Evolutionary conservation across 2,113 vertebrate genomes (phyloP).

Genomic region (Xenus cinereus): DNA sequence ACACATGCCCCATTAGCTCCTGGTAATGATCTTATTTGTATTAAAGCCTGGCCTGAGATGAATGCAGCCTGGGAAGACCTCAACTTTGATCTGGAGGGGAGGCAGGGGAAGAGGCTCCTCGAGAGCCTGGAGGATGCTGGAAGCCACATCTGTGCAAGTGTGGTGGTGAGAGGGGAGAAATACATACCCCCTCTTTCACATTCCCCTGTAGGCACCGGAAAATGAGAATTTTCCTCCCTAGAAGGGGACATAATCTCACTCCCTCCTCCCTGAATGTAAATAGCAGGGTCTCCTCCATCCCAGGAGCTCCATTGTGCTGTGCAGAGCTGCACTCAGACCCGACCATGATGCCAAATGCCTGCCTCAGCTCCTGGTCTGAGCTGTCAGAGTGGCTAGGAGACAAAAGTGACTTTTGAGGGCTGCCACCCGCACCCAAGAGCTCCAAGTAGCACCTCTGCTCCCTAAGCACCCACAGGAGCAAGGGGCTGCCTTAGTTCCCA

Average conservation of each 20-base stretch:
- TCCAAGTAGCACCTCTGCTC: background rate
- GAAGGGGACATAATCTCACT: background rate
- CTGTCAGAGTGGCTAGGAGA: background rate
- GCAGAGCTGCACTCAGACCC: background rate
- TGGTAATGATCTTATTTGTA: background rate
- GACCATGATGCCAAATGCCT: accelerated
- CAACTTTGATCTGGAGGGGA: background rate
- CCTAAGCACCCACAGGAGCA: background rate
- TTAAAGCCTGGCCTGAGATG: background rate
- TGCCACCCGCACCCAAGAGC: background rate
- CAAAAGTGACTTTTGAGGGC: background rate
- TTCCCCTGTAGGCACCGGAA: background rate
- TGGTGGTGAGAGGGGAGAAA: background rate
- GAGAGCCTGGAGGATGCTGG: accelerated
- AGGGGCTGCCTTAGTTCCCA: background rate
- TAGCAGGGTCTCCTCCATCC: background rate
- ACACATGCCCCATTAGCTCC: background rate
- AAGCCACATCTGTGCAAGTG: background rate
- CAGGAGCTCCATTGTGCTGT: background rate
- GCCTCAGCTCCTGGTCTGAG: accelerated
- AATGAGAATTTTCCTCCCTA: background rate
- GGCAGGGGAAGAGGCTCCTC: background rate
- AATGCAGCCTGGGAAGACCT: background rate
- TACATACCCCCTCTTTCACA: too few relatives aligned
- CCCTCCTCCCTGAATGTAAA: background rate